These are phyloP conservation scores for Nomada fucata DNA, from an alignment of 2,888 invertebrate species.

Conservation along the genomic window DNA sequence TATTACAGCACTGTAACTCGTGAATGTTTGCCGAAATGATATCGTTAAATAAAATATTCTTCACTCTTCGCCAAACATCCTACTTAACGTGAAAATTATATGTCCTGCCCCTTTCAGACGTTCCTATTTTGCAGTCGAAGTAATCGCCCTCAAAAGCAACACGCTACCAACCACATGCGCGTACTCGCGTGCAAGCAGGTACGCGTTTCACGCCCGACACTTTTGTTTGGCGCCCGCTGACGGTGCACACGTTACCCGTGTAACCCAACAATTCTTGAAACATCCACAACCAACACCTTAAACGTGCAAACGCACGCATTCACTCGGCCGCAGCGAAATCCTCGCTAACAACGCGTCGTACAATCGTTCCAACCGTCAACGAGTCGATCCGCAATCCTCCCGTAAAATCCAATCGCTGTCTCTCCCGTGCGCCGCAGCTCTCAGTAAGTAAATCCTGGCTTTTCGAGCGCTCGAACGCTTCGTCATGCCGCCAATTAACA, in stretches of 20 bases:
- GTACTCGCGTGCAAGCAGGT: too few relatives aligned
- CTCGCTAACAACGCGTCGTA: slow-evolving; percentile 14
- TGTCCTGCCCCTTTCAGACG: too few relatives aligned
- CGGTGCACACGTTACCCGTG: not conserved
- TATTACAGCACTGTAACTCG: too few relatives aligned
- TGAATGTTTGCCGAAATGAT: too few relatives aligned
- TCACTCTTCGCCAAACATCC: too few relatives aligned
- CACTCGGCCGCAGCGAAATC: slow-evolving; percentile 6
- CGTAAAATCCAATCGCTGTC: slow-evolving; percentile 15
- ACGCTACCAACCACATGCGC: too few relatives aligned
- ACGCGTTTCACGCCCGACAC: too few relatives aligned
- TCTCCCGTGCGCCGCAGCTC: not conserved
- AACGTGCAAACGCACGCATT: not conserved
- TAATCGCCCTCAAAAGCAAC: too few relatives aligned
- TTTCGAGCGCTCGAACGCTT: slow-evolving; percentile 13
- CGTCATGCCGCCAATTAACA: slow-evolving; percentile 34
- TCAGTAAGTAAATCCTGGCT: slow-evolving; percentile 21
- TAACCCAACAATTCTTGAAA: not conserved
- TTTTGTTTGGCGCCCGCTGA: not conserved
- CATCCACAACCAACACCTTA: not conserved
- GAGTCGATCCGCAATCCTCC: not conserved
- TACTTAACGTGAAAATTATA: too few relatives aligned
- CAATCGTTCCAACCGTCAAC: slow-evolving; percentile 16
- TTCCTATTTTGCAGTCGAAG: too few relatives aligned
- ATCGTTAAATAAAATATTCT: too few relatives aligned